Percentiles rank a stretch among this genome's conserved stretches.
Conservation (phyloP, 2,797 vertebrate species). For the Octomys mimax region DNA sequence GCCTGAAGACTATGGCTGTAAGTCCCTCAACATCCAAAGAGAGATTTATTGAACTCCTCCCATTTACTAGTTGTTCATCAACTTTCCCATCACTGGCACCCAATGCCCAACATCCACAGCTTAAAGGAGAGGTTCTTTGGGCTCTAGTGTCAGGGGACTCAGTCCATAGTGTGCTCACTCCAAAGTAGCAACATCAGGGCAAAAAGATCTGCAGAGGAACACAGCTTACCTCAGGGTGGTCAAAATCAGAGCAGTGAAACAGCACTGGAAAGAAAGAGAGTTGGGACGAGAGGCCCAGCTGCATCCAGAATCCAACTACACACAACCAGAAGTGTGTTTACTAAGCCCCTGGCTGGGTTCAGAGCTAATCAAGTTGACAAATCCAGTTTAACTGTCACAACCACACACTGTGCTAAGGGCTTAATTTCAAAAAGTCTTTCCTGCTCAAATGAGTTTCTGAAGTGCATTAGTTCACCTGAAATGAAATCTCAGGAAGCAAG, state of each 20-base stretch:
- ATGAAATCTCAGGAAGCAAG: conserved; percentile 24
- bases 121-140: neutral
- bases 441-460: conserved; percentile 17
- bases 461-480: neutral
- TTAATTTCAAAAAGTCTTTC: conserved; percentile 47
- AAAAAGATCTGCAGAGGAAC: neutral
- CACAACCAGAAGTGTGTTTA: neutral
- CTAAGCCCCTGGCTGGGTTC: neutral
- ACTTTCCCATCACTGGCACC: neutral
- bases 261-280: neutral
- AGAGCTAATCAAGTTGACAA: neutral
- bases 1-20: neutral
- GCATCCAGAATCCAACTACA: neutral
- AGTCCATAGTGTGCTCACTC: neutral
- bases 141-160: neutral
- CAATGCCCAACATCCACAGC: neutral
- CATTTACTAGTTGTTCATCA: neutral
- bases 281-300: neutral
- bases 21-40: neutral
- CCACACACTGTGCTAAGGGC: neutral
- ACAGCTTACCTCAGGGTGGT: neutral
- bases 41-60: neutral
- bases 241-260: neutral
- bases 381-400: neutral
- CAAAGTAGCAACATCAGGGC: neutral